Base-by-base conservation (phyloP, 2,113 vertebrate genomes). In the Lycaon pictus region DNA sequence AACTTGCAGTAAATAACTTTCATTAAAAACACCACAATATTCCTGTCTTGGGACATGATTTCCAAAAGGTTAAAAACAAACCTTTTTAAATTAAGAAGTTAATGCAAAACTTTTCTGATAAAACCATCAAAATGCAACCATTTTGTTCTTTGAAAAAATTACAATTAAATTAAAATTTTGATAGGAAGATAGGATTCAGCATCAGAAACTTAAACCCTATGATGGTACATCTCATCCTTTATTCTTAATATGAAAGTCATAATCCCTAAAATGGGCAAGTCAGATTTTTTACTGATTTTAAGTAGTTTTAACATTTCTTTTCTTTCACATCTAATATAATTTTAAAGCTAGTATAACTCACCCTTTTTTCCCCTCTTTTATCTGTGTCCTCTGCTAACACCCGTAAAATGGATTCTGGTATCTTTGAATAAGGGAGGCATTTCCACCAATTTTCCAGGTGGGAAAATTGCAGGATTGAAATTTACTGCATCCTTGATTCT, bases 311-410 rank as follows among this genome's bases (percentile, higher is more conserved):
- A 63, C 13, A 35, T 20, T 60, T 95, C 43, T 43, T 92, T 84
- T 53, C 63, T 95, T 92, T 95, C 65, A 56, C 1, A 29, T 55
- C n/a, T 88, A 85, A 85, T 56, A 0, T 58, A 56, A 80, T 92
- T 77, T 97, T 58, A n/a, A 89, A 93, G 58, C 25, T 76, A 19
- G 1, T 56, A 22, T 65, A 72, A 79, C 27, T 58, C 2, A 27
- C 19, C 8, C 4, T 37, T 43, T 1, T 15, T 15, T 0, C 53
- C 74, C 96, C 96, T 96, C 88, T 98, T 98, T 98, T 96, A 96
- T 87, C 37, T 17, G 0, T 98, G 98, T 98, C 96, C 23, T 55
- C n/a, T 81, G 27, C 51, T 90, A 74, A 88, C n/a, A 74, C 7
- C 51, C 71, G 5, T 90, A 20, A 87, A 84, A 67, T 25, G 25